Evolutionary conservation across 1,140 invertebrate genomes (phyloP).

Genomic region (Drosophila guanche): DNA sequence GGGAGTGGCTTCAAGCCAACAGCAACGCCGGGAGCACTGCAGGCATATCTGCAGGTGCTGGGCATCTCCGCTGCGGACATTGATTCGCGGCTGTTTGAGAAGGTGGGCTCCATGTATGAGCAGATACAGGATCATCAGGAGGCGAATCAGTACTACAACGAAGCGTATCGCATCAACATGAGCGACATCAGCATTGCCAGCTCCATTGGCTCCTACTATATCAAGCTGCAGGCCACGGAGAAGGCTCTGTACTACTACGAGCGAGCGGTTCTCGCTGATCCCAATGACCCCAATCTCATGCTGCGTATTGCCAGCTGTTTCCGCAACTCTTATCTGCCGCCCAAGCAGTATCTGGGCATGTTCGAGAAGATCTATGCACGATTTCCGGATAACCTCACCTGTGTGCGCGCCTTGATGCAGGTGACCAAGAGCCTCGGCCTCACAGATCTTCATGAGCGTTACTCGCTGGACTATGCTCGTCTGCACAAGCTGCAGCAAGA

Average conservation of each 20-base stretch:
- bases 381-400: constrained; percentile 94
- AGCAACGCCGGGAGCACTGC: constrained; percentile 90
- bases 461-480: constrained; percentile 91
- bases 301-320: constrained; percentile 93
- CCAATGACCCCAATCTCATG: constrained; percentile 92
- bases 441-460: constrained; percentile 88
- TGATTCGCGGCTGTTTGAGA: constrained; percentile 92
- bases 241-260: constrained; percentile 95
- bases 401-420: constrained; percentile 94
- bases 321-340: constrained; percentile 90
- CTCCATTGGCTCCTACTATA: constrained; percentile 96
- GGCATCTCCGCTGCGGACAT: constrained; percentile 89
- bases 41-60: constrained; percentile 92
- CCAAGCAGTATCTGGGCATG: constrained; percentile 91
- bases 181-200: constrained; percentile 95
- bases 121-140: constrained; percentile 94
- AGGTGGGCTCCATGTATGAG: constrained; percentile 94
- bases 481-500: constrained; percentile 86
- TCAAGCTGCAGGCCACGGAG: constrained; percentile 94
- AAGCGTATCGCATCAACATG: constrained; percentile 95
- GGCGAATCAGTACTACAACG: constrained; percentile 95
- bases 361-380: constrained; percentile 91
- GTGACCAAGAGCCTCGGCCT: constrained; percentile 87
- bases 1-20: constrained; percentile 72
- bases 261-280: constrained; percentile 93